These are phyloP conservation scores for Peromyscus attwateri DNA, from an alignment of 2,797 vertebrate genomes.

Conservation along the genomic window DNA sequence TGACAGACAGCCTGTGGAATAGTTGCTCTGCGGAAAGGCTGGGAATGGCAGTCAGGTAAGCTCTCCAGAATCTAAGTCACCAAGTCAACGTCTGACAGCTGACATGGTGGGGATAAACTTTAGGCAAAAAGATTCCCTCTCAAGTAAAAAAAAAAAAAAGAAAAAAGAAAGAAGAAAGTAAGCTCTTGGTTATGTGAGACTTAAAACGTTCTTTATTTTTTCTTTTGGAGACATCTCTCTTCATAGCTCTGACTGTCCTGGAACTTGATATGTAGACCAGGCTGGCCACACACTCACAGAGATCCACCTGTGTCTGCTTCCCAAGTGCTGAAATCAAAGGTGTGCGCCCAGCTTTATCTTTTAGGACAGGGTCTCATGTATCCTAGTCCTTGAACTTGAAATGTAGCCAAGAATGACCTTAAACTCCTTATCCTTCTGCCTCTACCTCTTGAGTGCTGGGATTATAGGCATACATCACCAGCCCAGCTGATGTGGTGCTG, in stretches of 20 bases:
- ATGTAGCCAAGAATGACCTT: neutral
- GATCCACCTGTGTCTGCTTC: neutral
- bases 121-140: neutral
- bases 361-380: neutral
- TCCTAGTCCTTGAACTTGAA: neutral
- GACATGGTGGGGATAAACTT: neutral
- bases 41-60: no score
- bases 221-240: neutral
- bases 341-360: no score
- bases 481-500: neutral
- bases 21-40: no score
- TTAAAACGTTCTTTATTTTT: neutral
- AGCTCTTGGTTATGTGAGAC: neutral
- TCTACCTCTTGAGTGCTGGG: neutral
- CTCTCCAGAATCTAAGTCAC: no score
- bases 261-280: neutral
- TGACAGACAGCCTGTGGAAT: no score
- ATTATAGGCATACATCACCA: neutral
- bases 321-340: neutral
- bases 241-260: neutral
- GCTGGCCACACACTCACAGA: neutral
- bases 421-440: neutral
- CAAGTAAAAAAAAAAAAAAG: neutral
- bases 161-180: neutral
- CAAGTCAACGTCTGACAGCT: neutral